phyloP scores from a whole-genome alignment of 2,888 invertebrate genomes.

The Nudaria mundana region DNA sequence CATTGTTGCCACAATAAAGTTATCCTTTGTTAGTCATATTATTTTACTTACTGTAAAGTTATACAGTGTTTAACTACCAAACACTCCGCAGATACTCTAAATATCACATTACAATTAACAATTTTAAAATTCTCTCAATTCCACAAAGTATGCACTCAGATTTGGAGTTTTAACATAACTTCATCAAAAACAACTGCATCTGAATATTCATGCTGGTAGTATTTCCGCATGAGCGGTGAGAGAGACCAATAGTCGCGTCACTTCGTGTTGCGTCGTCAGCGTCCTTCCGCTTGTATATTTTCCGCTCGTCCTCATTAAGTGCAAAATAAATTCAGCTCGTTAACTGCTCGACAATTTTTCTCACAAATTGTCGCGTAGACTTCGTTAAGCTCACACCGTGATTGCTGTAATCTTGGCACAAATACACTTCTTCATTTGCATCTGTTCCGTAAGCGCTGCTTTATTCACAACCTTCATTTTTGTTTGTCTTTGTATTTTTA shows the following conservation, averaged over 20 bases:
- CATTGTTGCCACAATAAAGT: too few relatives aligned
- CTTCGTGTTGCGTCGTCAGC: neutral
- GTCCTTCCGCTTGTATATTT: conserved; percentile 9
- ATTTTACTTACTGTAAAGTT: too few relatives aligned
- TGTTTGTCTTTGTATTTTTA: neutral
- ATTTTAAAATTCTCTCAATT: too few relatives aligned
- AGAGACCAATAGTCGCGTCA: too few relatives aligned
- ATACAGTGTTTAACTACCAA: too few relatives aligned
- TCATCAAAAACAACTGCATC: neutral
- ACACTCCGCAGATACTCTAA: too few relatives aligned
- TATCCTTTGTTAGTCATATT: too few relatives aligned
- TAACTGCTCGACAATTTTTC: conserved; percentile 17
- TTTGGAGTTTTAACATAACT: neutral
- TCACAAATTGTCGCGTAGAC: conserved; percentile 12
- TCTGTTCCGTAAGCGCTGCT: conserved; percentile 6
- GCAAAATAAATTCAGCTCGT: conserved; percentile 16
- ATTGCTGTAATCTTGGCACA: conserved; percentile 12
- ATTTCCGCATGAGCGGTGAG: too few relatives aligned
- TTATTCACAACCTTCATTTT: conserved; percentile 1
- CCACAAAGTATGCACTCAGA: neutral
- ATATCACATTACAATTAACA: too few relatives aligned
- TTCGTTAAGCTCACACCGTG: conserved; percentile 24
- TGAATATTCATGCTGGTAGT: conserved; percentile 7
- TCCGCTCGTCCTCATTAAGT: conserved; percentile 9
- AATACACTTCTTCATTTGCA: conserved; percentile 5